Base-by-base conservation (phyloP, 1,140 invertebrate species). In the Calycopis cecrops region DNA sequence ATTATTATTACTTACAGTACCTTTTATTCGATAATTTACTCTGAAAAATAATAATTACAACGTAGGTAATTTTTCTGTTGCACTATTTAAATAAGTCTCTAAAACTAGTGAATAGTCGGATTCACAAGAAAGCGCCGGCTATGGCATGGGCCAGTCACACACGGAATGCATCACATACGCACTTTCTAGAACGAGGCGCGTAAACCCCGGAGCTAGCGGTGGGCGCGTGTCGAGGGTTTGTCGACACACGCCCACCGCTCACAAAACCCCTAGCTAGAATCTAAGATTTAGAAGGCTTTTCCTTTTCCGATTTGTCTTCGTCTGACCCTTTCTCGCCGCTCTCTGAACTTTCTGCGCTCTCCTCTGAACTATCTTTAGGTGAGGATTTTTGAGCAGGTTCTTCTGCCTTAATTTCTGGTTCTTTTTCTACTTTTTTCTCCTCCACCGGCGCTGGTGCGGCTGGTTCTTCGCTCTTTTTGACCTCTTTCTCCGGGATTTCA, bases 31-130 rank as follows among this genome's bases (percentile, higher is more conserved):
- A 79, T 86, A 85, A 83, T 83, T 86, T 85, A 83, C 69, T 83
- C 73, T 73, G 70, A 75, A 71, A 75, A 71, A 83, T 69, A 75
- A 77, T 83, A 83, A 85, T 83, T 86, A 86, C 83, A 86, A 79
- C 78, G 62, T 73, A 79, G 74, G 73, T 79, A 79, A 80, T 79
- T 85, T 72, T 78, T 77, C 68, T 69, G 68, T 74, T 76, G 69
- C 63, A 71, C 71, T 84, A 83, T 80, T 84, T 83, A 83, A 84
- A 83, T 86, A 85, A 82, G 81, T 85, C 79, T 85, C 79, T 86
- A 86, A 63, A 69, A 76, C 71, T 86, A 85, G 59, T 74, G 69
- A 73, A 78, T 76, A 79, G 71, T 73, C 71, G 71, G 65, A 71
- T 63, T 60, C 72, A 67, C 69, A 67, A 59, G 57, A 60, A 58